Conservation (phyloP, 2,888 invertebrate species). For the Gasteruption jaculator region DNA sequence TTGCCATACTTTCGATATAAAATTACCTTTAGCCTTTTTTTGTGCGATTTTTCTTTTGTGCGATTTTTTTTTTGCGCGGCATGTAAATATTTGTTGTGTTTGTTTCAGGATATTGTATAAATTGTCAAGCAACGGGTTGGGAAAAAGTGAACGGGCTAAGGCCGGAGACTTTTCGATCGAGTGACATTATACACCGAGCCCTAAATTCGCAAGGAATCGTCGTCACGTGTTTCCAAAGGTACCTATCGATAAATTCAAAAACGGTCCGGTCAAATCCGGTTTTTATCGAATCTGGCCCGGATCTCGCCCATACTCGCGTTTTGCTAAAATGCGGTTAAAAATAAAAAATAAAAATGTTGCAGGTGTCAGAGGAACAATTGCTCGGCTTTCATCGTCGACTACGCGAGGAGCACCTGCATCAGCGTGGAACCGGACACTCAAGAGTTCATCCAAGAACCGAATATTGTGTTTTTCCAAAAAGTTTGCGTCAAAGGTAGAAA, state of each 20-base stretch:
- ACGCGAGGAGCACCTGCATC: constrained; percentile 36
- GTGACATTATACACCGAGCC: constrained; percentile 30
- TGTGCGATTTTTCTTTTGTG: too few species aligned
- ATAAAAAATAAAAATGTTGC: too few species aligned
- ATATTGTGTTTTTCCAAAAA: constrained; percentile 64
- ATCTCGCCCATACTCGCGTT: too few species aligned
- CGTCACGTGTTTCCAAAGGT: constrained; percentile 40
- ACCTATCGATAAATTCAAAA: constrained; percentile 7
- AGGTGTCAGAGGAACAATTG: constrained; percentile 40
- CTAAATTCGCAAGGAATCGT: constrained; percentile 41
- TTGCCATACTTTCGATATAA: too few species aligned
- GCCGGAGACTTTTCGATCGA: constrained; percentile 33
- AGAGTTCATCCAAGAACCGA: constrained; percentile 54
- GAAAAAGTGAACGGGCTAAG: constrained; percentile 41
- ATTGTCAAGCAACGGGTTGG: constrained; percentile 36
- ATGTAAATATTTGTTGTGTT: too few species aligned
- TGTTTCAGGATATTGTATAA: constrained; percentile 26
- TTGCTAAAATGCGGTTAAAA: too few species aligned
- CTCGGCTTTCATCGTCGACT: constrained; percentile 41
- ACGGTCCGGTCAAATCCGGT: background rate
- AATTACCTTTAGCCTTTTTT: too few species aligned
- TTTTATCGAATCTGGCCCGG: background rate
- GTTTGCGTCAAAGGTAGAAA: constrained; percentile 59
- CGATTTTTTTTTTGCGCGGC: too few species aligned
- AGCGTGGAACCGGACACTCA: constrained; percentile 34